Conservation (phyloP, 2,797 vertebrate species). For the Malacoraja senta region DNA sequence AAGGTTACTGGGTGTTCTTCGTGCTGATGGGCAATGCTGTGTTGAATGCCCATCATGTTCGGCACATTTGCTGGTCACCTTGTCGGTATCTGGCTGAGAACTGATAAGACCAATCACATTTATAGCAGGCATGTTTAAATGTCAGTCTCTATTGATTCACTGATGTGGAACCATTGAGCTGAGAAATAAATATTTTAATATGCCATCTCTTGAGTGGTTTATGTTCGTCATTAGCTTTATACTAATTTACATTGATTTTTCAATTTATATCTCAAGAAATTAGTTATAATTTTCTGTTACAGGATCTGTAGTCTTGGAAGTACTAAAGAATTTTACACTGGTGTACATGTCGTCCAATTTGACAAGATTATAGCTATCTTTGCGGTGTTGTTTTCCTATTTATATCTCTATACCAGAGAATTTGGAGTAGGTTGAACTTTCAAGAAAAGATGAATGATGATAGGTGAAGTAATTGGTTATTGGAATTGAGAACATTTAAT, state of each 20-base stretch:
- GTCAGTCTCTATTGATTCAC: constrained; percentile 24
- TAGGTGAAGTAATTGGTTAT: not conserved
- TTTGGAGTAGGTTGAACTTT: not conserved
- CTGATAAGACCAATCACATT: constrained; percentile 21
- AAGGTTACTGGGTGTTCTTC: not conserved
- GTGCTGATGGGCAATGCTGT: not conserved
- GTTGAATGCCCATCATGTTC: not conserved
- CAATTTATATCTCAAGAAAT: not conserved
- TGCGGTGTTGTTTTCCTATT: not conserved
- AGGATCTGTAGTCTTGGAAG: not conserved
- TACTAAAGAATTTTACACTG: not conserved
- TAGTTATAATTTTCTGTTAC: not conserved
- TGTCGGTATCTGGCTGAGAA: constrained; percentile 9
- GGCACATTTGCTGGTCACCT: not conserved
- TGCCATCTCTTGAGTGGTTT: not conserved
- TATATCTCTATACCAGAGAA: not conserved
- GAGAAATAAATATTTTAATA: constrained; percentile 13
- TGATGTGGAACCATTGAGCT: constrained; percentile 18
- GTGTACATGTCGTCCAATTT: not conserved
- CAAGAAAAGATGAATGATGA: not conserved
- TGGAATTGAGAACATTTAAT: not conserved
- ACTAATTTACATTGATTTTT: constrained; percentile 12
- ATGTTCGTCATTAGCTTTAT: not conserved
- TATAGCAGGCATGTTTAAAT: constrained; percentile 30
- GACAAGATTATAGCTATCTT: not conserved